Percentiles rank a stretch among this genome's conserved stretches.
Evolutionary conservation across 2,888 invertebrate genomes (phyloP).

Genomic region (Lasius platythorax): DNA sequence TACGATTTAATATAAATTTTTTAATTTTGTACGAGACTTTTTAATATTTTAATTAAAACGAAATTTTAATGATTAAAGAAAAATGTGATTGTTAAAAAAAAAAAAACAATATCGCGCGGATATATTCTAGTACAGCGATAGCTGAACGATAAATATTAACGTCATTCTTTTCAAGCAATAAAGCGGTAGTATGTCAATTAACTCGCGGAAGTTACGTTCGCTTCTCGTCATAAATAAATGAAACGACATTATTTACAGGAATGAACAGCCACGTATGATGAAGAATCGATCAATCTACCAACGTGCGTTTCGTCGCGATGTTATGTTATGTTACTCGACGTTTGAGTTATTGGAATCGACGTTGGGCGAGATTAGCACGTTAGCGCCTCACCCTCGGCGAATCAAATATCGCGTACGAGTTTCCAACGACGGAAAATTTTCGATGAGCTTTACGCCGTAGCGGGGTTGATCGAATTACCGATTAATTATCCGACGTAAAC

Average conservation of each 20-base stretch:
- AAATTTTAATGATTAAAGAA: background rate
- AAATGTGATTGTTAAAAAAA: background rate
- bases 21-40: background rate
- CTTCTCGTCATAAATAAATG: conserved; percentile 17
- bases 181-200: background rate
- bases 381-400: conserved; percentile 8
- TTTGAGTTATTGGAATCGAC: conserved; percentile 46
- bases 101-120: background rate
- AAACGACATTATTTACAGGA: conserved; percentile 7
- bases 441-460: conserved; percentile 36
- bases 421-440: conserved; percentile 57
- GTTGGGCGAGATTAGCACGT: conserved; percentile 31
- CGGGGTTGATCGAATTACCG: conserved; percentile 53
- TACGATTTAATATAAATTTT: background rate
- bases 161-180: background rate
- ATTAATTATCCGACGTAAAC: conserved; percentile 63
- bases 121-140: background rate
- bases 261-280: conserved; percentile 14
- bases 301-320: conserved; percentile 29
- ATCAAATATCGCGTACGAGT: conserved; percentile 40
- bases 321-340: conserved; percentile 29
- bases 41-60: background rate
- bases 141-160: background rate
- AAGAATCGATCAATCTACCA: conserved; percentile 30
- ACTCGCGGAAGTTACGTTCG: background rate